Evolutionary conservation across 2,113 vertebrate genomes (phyloP), one percentile per base, ranked within the genome.

Genomic region (Cygnus buccinator): DNA sequence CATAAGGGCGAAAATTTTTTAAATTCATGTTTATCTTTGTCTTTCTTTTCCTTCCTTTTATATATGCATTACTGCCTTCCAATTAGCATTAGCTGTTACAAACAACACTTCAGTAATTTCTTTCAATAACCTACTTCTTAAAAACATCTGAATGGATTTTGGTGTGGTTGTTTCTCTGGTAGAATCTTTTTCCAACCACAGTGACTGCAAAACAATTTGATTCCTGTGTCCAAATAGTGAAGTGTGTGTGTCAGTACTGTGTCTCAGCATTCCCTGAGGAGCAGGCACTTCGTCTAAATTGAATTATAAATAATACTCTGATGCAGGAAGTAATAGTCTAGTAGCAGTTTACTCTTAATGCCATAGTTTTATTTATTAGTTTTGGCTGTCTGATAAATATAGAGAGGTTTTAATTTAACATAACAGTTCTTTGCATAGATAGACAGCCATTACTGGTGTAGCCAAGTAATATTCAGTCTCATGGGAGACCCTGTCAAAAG

Each of bases 331-430:
- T 41, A 82, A 80, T 41, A 92, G 85, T 44, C 80, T 78, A 85
- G 84, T 84, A 93, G 71, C 66, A 91, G 75, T 92, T 95, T 83
- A 54, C 33, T 65, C 88, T 41, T 83, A 86, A 77, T 88, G 35
- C 37, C 71, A 81, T 16, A 44, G 55, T n/a, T 76, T 28, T 95
- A 65, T 89, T 89, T 94, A 94, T 93, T 94, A 89, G 71, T 91
- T 94, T 85, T 82, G 77, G 55, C 77, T 84, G 21, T 67, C 82
- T 89, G 86, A 96, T 93, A 95, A 94, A 93, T 31, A 93, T 59
- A 39, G 57, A 81, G 83, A 95, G 41, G 67, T 85, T 97, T 95
- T 93, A 97, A 93, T 94, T 88, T 78, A 94, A 57, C 55, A 3
- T 85, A 89, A 92, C 84, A 70, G 58, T 80, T 84, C 55, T 94